These are phyloP conservation scores for Aplidium turbinatum DNA, from an alignment of 23 tunicate genomes.

Conservation along the genomic window DNA sequence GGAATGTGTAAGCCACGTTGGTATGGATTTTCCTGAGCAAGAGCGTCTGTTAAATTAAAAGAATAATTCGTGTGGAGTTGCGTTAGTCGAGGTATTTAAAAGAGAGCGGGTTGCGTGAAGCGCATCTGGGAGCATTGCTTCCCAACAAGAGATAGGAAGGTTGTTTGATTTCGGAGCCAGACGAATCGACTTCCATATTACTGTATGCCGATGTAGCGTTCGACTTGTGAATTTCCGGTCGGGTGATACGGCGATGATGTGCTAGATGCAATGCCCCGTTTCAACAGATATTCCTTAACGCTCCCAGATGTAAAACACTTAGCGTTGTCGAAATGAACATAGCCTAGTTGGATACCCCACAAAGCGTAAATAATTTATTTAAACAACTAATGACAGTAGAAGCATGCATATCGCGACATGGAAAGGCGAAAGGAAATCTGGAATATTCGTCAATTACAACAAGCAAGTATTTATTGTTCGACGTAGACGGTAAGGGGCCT, in stretches of 20 bases:
- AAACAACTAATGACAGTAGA: conserved; percentile 21
- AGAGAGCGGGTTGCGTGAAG: conserved; percentile 16
- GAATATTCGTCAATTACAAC: conserved; percentile 17
- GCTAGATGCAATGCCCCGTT: too few species aligned
- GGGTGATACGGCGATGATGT: too few species aligned
- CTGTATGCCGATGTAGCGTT: too few species aligned
- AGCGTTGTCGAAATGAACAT: conserved; percentile 19
- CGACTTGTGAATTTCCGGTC: too few species aligned
- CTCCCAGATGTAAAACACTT: neutral
- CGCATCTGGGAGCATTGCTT: conserved; percentile 35
- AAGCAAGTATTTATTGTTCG: conserved; percentile 1
- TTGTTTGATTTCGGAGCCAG: conserved; percentile 5
- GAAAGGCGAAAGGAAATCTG: conserved; percentile 7
- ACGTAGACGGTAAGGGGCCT: neutral
- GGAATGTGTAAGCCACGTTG: conserved; percentile 2
- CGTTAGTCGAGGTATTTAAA: conserved; percentile 25
- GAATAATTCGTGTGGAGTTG: conserved; percentile 30
- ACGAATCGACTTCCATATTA: conserved; percentile 22
- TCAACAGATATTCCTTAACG: neutral
- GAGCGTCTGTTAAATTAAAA: conserved; percentile 6
- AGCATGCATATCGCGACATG: conserved; percentile 19
- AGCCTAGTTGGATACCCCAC: conserved; percentile 19
- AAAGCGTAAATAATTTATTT: neutral
- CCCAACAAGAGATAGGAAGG: conserved; percentile 9
- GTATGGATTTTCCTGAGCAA: neutral